phyloP scores from a whole-genome alignment of 1,140 invertebrate genomes.

The Caerostris darwini region DNA sequence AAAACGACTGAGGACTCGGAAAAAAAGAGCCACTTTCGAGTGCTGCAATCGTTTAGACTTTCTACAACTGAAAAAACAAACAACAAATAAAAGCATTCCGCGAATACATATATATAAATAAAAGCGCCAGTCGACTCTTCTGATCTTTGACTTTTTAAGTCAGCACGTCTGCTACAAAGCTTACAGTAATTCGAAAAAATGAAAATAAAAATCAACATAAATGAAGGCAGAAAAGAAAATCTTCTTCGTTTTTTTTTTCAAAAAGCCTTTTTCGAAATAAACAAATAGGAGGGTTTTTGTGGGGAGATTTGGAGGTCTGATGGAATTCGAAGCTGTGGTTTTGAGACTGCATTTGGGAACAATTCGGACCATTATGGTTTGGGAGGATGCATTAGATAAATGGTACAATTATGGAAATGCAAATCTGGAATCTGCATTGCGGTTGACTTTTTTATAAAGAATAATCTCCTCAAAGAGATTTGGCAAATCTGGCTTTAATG shows the following conservation, averaged over 20 bases:
- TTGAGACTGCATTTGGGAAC: neutral
- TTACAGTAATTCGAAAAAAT: neutral
- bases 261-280: neutral
- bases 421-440: neutral
- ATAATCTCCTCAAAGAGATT: neutral
- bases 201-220: neutral
- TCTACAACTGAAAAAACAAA: no score
- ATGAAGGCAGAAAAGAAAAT: neutral
- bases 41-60: no score
- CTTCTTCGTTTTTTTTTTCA: neutral
- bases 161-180: neutral
- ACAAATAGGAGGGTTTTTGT: neutral
- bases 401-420: conserved; percentile 24
- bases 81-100: no score
- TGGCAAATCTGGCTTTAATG: no score
- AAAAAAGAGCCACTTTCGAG: no score
- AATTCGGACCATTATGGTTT: neutral
- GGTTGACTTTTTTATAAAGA: neutral
- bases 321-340: neutral
- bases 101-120: neutral
- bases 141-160: conserved; percentile 28
- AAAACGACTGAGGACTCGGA: no score
- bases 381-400: neutral
- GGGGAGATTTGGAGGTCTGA: neutral
- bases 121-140: neutral